Conservation (phyloP, 2,797 vertebrate genomes). For the Muraenolepis orangiensis region DNA sequence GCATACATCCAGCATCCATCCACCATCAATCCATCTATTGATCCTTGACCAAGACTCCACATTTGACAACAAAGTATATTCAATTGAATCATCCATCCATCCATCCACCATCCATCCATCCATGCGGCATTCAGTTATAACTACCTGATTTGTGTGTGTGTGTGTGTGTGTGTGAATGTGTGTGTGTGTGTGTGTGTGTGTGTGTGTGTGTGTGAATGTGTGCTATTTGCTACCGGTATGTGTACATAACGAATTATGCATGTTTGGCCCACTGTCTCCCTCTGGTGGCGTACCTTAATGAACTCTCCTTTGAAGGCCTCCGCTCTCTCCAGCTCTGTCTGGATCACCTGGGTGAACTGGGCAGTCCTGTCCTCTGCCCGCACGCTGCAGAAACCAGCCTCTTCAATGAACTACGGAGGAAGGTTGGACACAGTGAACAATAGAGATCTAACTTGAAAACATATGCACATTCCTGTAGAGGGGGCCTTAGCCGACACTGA, state of each 20-base stretch:
- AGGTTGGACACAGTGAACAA: background rate
- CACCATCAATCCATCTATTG: background rate
- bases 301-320: constrained; percentile 68
- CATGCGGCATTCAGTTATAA: background rate
- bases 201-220: too few species aligned
- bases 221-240: too few species aligned
- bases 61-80: background rate
- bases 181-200: background rate
- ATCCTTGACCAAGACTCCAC: background rate
- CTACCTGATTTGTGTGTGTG: background rate
- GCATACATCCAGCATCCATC: too few species aligned
- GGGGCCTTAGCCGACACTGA: too few species aligned
- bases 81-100: background rate
- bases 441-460: background rate
- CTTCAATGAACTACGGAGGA: constrained; percentile 66
- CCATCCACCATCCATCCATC: background rate
- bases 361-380: constrained; percentile 71
- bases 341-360: constrained; percentile 76
- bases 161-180: background rate
- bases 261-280: background rate
- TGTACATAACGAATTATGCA: background rate
- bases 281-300: constrained; percentile 62
- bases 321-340: constrained; percentile 72
- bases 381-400: constrained; percentile 75
- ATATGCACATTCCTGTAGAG: background rate